Evolutionary conservation across 92 coral and sea anemone genomes (phyloP).

Genomic region (Palythoa grandiflora): DNA sequence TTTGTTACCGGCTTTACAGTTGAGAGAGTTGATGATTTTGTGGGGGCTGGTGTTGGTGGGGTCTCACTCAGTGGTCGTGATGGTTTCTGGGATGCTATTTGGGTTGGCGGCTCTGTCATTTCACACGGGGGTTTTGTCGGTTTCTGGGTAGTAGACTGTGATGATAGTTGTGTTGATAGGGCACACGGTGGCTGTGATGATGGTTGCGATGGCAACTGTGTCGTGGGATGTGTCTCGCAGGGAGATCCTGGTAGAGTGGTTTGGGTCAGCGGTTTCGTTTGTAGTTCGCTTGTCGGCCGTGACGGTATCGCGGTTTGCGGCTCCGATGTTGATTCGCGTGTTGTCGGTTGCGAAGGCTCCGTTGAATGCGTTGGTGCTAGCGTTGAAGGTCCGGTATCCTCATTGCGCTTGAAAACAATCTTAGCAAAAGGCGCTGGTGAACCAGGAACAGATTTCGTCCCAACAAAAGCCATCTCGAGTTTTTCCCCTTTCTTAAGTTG

Average conservation of each 20-base stretch:
- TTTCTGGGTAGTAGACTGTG: not conserved
- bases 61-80: not conserved
- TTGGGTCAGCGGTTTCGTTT: not conserved
- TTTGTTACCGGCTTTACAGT: not conserved
- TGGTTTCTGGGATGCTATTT: slow-evolving; percentile 1
- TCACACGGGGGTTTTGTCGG: not conserved
- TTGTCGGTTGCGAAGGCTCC: not conserved
- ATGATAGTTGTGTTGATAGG: slow-evolving; percentile 12
- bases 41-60: not conserved
- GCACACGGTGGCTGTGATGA: slow-evolving; percentile 28
- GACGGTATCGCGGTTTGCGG: not conserved
- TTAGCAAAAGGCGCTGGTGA: slow-evolving; percentile 50
- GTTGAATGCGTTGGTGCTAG: not conserved
- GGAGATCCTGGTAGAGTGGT: not conserved
- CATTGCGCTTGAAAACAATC: not conserved
- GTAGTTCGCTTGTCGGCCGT: not conserved
- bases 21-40: not conserved
- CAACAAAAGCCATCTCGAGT: slow-evolving; percentile 56
- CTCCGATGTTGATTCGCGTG: not conserved
- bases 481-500: slow-evolving; percentile 33
- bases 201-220: slow-evolving; percentile 3
- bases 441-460: slow-evolving; percentile 16
- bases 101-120: not conserved
- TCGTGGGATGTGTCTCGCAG: not conserved
- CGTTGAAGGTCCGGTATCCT: not conserved